Evolutionary conservation across 1,140 invertebrate genomes (phyloP), one percentile per base, ranked within the genome.

Genomic region (Eulimnadia texana): DNA sequence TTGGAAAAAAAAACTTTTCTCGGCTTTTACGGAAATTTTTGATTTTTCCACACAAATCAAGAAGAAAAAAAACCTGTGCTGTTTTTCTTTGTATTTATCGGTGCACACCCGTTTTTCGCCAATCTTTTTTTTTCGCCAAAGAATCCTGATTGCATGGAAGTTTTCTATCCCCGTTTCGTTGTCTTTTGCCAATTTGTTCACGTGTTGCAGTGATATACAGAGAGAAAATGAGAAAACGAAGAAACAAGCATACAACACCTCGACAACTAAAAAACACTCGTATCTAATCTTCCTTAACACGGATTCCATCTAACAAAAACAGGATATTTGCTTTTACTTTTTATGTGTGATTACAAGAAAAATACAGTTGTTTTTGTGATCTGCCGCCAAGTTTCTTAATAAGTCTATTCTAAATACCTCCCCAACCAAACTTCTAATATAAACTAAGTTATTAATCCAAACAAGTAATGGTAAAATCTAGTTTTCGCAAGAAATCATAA

Each of bases 401-500:
- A 25, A 11, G 24, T 54, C 19, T n/a, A n/a, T n/a, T n/a, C n/a
- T n/a, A n/a, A n/a, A n/a, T n/a, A n/a, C n/a, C n/a, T n/a, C n/a
- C n/a, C n/a, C n/a, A n/a, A n/a, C n/a, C n/a, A n/a, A n/a, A n/a
- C n/a, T n/a, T n/a, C n/a, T n/a, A n/a, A n/a, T n/a, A n/a, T n/a
- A n/a, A n/a, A n/a, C n/a, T n/a, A n/a, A n/a, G n/a, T n/a, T n/a
- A n/a, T n/a, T n/a, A n/a, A n/a, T n/a, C n/a, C 53, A 24, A 52
- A 62, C 22, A 57, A 27, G 3, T 59, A 64, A 42, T 47, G 22
- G 11, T 51, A 63, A 3, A 61, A 23, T 61, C 60, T 16, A 57
- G 54, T 56, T 49, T 52, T n/a, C 66, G 53, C 87, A 88, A 66
- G 92, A 83, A 65, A 96, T 95, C 80, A 97, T 89, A 65, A 98